Evolutionary conservation across 2,888 invertebrate genomes (phyloP), one percentile per base, ranked within the genome.

Genomic region (Patella ulyssiponensis): DNA sequence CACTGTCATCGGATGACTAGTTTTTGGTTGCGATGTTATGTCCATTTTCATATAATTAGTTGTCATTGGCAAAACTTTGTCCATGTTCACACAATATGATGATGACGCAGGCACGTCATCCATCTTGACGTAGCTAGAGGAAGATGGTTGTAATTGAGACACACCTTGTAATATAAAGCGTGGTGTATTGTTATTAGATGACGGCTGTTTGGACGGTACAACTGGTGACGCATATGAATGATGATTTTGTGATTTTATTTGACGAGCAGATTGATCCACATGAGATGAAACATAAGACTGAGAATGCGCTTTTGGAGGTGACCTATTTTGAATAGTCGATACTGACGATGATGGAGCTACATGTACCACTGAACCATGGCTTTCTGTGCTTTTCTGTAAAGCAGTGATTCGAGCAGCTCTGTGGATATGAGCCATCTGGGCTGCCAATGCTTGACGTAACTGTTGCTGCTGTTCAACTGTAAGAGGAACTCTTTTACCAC

Each of bases 151-250:
- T 53, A 82, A 79, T 70, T 81, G 80, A 33, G 76, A 78, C 14
- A 80, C 81, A 69, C 82, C 82, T 79, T 82, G 80, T 70, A 82
- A 74, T 20, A 80, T 73, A 77, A 82, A 82, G 53, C 80, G 80
- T 51, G 82, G 79, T 71, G 78, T 79, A 69, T 44, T 44, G 9
- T 44, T 44, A 64, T 64, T 20, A 64, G 64, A 64, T 12, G 64
- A 64, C 23, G 64, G 64, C 23, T 64, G 64, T 64, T 64, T 20
- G 64, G 64, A 64, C 64, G 64, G 64, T 64, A 64, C 20, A 20
- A 23, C 5, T 64, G 17, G 23, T 20, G 64, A 20, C 23, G 64
- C 64, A 23, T 64, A 64, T 64, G 64, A 64, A 64, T 64, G 64
- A 14, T 64, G 64, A 64, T 64, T 64, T 9, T 64, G 64, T 12